Evolutionary conservation across 2,113 vertebrate species (phyloP).

Genomic region (Numenius arquata): DNA sequence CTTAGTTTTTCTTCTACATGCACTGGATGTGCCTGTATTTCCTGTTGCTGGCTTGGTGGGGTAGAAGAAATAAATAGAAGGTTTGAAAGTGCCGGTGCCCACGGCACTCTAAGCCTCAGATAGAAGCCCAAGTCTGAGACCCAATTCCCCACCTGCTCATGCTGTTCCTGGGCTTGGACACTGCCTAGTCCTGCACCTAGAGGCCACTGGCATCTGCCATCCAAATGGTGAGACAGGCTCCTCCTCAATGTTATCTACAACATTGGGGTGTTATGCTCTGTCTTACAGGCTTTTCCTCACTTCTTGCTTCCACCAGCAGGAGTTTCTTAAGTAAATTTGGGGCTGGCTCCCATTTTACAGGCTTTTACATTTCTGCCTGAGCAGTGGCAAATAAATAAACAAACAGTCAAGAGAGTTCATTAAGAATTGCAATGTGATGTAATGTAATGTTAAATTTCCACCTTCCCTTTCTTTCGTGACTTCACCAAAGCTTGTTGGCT

Average conservation of each 20-base stretch:
- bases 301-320: neutral
- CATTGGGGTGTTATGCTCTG: neutral
- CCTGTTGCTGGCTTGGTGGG: neutral
- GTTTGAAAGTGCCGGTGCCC: accelerated
- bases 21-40: neutral
- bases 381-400: neutral
- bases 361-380: neutral
- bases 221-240: neutral
- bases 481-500: neutral
- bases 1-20: neutral
- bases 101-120: neutral
- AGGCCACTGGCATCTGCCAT: neutral
- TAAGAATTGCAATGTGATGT: neutral
- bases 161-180: neutral
- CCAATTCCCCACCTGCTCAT: neutral
- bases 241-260: neutral
- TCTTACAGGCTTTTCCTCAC: neutral
- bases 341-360: neutral
- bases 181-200: neutral
- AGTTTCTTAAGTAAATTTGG: neutral
- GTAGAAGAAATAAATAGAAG: neutral
- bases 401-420: neutral
- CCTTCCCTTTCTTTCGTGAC: neutral
- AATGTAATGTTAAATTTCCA: neutral
- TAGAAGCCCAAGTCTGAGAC: neutral